These are phyloP conservation scores for Galbula dea DNA, from an alignment of 2,113 vertebrate species.

Conservation along the genomic window DNA sequence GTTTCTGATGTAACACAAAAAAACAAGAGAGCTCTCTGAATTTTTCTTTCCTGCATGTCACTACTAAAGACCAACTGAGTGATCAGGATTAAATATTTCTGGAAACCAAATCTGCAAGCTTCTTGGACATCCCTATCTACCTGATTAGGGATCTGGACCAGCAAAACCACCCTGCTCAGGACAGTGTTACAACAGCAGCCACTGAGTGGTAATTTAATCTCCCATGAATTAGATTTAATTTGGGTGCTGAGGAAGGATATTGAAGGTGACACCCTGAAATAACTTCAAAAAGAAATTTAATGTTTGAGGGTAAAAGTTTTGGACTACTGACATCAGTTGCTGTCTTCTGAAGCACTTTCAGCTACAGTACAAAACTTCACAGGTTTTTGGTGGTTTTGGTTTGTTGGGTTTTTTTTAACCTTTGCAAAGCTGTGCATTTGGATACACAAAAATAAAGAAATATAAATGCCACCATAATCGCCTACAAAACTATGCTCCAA, in stretches of 20 bases:
- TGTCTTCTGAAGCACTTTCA: background rate
- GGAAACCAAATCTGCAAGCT: background rate
- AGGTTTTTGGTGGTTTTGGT: background rate
- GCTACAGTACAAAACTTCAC: background rate
- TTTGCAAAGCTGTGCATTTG: background rate
- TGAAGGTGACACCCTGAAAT: background rate
- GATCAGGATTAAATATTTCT: background rate
- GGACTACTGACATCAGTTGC: background rate
- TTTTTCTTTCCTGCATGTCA: background rate
- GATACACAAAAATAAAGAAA: background rate
- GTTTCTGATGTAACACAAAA: background rate
- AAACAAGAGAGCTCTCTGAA: background rate
- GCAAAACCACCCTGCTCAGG: background rate
- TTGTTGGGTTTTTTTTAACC: background rate
- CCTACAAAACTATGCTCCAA: background rate
- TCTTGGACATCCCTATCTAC: background rate
- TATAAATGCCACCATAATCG: background rate
- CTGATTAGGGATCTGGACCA: background rate
- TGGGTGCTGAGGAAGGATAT: background rate
- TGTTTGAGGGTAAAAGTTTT: background rate
- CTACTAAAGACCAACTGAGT: background rate
- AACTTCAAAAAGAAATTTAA: background rate
- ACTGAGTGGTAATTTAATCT: background rate
- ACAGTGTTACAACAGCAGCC: background rate
- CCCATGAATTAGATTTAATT: background rate